These are phyloP conservation scores for Julus scanicus DNA, from an alignment of 2,888 invertebrate species.

Conservation along the genomic window DNA sequence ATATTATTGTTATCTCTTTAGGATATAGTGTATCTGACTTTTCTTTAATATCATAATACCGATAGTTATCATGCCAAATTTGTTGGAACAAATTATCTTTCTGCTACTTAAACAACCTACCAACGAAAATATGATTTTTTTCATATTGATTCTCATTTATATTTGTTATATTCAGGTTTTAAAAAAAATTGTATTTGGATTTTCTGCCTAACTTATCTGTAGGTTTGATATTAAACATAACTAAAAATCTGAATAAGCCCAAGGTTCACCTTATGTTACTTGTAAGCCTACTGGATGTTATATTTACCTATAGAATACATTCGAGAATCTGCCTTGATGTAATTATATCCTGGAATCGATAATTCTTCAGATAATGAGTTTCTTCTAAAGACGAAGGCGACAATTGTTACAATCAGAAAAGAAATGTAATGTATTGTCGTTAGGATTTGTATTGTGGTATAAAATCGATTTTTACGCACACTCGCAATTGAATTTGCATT, in stretches of 20 bases:
- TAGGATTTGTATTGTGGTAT: background rate
- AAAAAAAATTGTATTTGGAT: too few species aligned
- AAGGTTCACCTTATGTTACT: background rate
- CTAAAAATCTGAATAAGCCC: too few species aligned
- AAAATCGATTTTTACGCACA: background rate
- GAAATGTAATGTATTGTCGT: background rate
- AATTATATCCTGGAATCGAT: background rate
- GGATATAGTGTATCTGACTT: background rate
- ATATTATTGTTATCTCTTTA: background rate
- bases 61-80: background rate
- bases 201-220: background rate
- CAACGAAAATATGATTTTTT: background rate
- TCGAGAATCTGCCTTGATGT: background rate
- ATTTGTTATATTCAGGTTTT: background rate
- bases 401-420: constrained; percentile 12
- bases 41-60: background rate
- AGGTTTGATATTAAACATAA: too few species aligned
- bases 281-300: background rate
- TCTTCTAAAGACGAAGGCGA: background rate
- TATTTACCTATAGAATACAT: background rate
- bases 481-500: constrained; percentile 40
- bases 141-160: background rate
- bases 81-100: background rate
- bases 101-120: background rate
- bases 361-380: background rate